A percentile compares a stretch with the other conserved stretches of the same genome.
Evolutionary conservation across 2,888 invertebrate species (phyloP).

Genomic region (Drosophila cracens): DNA sequence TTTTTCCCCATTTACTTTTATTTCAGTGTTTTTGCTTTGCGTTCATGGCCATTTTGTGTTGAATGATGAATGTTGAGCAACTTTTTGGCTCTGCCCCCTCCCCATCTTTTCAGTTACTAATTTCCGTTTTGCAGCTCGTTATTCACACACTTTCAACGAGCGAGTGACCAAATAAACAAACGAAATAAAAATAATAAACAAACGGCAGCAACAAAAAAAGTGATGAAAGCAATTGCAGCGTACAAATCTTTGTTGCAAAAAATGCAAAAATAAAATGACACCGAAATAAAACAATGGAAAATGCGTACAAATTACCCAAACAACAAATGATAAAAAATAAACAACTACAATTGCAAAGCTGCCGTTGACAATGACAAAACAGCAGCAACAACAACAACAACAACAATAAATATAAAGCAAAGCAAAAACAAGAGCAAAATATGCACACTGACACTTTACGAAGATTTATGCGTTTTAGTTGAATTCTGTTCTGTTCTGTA

Average conservation of each 20-base stretch:
- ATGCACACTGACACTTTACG: slow-evolving; percentile 78
- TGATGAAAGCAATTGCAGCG: slow-evolving; percentile 41
- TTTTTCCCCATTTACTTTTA: slow-evolving; percentile 44
- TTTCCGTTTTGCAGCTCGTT: slow-evolving; percentile 74
- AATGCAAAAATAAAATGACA: slow-evolving; percentile 42
- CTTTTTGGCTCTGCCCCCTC: slow-evolving; percentile 17
- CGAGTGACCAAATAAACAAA: slow-evolving; percentile 60
- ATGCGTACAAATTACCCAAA: slow-evolving; percentile 76
- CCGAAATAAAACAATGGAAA: slow-evolving; percentile 56
- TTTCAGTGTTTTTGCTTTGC: slow-evolving; percentile 25
- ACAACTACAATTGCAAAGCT: slow-evolving; percentile 59
- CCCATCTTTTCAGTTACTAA: slow-evolving; percentile 61
- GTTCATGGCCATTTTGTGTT: slow-evolving; percentile 42
- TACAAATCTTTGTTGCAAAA: slow-evolving; percentile 19
- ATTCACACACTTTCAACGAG: slow-evolving; percentile 32
- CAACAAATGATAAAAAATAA: slow-evolving; percentile 43
- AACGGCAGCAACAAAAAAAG: slow-evolving; percentile 32
- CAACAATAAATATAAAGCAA: slow-evolving; percentile 27
- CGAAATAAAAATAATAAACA: slow-evolving; percentile 65
- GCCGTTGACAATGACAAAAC: slow-evolving; percentile 65
- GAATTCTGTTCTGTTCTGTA: slow-evolving; percentile 52
- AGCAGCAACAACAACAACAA: slow-evolving; percentile 36
- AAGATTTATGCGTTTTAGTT: slow-evolving; percentile 79
- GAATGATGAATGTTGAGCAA: slow-evolving; percentile 56
- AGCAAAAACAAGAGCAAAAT: slow-evolving; percentile 62